Base-by-base conservation (phyloP, 2,888 invertebrate species). In the Erynnis tages region DNA sequence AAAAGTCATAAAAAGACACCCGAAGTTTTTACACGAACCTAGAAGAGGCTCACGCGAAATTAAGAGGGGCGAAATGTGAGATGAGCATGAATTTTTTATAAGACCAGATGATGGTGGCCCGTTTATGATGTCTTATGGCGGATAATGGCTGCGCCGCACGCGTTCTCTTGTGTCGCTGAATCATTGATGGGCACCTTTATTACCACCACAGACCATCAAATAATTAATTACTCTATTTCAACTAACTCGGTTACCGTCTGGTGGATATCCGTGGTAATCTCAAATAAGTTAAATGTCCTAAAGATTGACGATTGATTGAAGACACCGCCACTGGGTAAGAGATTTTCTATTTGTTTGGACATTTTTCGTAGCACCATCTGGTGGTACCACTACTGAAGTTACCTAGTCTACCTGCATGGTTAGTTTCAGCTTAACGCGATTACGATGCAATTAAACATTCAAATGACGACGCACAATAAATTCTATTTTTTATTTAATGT, bases 1-100 rank as follows among this genome's bases (percentile, higher is more conserved):
- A 89, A 89, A 88, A 89, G 89, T 88, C 89, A 89, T 89, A 89
- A 89, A 89, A 88, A 89, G 88, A 85, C 87, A 88, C 87, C 88
- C 89, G 85, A 89, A 89, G 89, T 89, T 88, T 88, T 88, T 88
- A 88, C 87, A 87, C 86, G 86, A 82, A 84, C 79, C 83, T 80
- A 87, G 87, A 80, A 84, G 85, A 84, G 73, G 76, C 86, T 80
- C 86, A 83, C 83, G 85, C 83, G 87, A 88, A 89, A 89, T 89
- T 89, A 89, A 89, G 89, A 88, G 84, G 89, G 89, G 88, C 84
- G 88, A 89, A 88, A 88, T 88, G 88, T 87, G 85, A 88, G 89
- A 89, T 89, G 88, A 88, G 81, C 79, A 87, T 89, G 89, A 89
- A 89, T 89, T 86, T 88, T 89, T 88, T 87, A 89, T 89, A 88